These are phyloP conservation scores for Nomada fabriciana DNA, from an alignment of 2,888 invertebrate species.

Conservation along the genomic window DNA sequence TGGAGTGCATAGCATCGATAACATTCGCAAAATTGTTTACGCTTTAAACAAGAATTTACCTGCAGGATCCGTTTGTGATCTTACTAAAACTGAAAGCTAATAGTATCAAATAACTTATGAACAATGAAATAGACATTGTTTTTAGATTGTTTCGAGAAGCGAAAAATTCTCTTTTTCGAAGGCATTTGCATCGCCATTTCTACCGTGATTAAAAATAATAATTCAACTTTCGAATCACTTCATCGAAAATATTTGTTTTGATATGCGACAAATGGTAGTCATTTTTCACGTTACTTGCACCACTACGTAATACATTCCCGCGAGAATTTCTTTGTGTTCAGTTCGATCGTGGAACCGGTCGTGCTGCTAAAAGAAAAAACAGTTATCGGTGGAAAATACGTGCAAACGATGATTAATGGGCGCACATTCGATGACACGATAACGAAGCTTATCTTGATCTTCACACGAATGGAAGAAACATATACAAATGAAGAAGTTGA, in stretches of 20 bases:
- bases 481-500: slow-evolving; percentile 16
- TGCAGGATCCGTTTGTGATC: too few relatives aligned
- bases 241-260: not conserved
- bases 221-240: not conserved
- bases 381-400: slow-evolving; percentile 41
- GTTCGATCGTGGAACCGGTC: slow-evolving; percentile 41
- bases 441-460: slow-evolving; percentile 56
- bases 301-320: not conserved
- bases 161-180: too few relatives aligned
- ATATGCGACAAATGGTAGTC: not conserved
- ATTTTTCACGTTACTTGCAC: slow-evolving; percentile 1
- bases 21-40: too few relatives aligned
- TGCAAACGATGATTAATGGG: slow-evolving; percentile 57
- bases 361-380: slow-evolving; percentile 16
- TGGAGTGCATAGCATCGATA: too few relatives aligned
- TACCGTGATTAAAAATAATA: not conserved
- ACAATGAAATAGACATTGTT: too few relatives aligned
- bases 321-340: slow-evolving; percentile 21
- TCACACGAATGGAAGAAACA: slow-evolving; percentile 21
- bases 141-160: too few relatives aligned
- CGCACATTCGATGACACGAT: slow-evolving; percentile 52
- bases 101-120: too few relatives aligned
- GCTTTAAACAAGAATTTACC: too few relatives aligned
- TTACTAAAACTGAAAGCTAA: too few relatives aligned
- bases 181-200: not conserved